Conservation (phyloP, 1,140 invertebrate species). For the Scaptomyza hsui region DNA sequence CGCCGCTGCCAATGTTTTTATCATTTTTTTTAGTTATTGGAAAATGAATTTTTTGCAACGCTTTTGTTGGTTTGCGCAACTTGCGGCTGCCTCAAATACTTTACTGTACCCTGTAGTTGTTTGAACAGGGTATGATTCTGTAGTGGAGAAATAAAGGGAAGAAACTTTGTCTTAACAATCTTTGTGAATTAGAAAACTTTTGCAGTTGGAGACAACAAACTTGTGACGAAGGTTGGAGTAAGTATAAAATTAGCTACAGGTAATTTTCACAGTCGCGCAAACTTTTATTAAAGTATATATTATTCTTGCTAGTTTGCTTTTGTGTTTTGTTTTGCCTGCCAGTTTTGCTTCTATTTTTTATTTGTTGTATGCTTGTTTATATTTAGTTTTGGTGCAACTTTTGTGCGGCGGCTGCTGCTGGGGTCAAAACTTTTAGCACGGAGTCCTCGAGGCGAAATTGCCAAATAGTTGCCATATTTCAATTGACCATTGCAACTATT, state of each 20-base stretch:
- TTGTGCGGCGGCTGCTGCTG: conserved; percentile 33
- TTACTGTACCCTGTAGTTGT: conserved; percentile 4
- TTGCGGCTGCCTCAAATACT: conserved; percentile 25
- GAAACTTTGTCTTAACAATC: no score
- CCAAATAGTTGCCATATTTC: conserved; percentile 59
- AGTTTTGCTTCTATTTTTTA: conserved; percentile 15
- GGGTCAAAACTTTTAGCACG: conserved; percentile 40
- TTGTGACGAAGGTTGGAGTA: not conserved
- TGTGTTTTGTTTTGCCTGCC: conserved; percentile 33
- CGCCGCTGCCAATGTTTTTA: conserved; percentile 22
- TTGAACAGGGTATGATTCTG: not conserved
- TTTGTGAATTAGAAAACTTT: not conserved
- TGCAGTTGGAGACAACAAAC: not conserved
- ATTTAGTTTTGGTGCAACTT: conserved; percentile 56
- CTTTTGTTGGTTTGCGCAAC: conserved; percentile 30
- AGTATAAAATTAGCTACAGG: not conserved
- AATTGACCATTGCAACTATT: conserved; percentile 59
- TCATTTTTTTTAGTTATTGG: conserved; percentile 58
- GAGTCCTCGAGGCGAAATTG: conserved; percentile 30
- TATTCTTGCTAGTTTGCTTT: conserved; percentile 10
- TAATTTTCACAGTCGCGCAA: conserved; percentile 6
- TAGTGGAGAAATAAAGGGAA: not conserved
- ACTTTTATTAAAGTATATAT: not conserved
- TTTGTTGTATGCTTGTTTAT: conserved; percentile 15
- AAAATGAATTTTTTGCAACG: conserved; percentile 64